Conservation (phyloP, 2,113 vertebrate genomes). For the Lampris incognitus region DNA sequence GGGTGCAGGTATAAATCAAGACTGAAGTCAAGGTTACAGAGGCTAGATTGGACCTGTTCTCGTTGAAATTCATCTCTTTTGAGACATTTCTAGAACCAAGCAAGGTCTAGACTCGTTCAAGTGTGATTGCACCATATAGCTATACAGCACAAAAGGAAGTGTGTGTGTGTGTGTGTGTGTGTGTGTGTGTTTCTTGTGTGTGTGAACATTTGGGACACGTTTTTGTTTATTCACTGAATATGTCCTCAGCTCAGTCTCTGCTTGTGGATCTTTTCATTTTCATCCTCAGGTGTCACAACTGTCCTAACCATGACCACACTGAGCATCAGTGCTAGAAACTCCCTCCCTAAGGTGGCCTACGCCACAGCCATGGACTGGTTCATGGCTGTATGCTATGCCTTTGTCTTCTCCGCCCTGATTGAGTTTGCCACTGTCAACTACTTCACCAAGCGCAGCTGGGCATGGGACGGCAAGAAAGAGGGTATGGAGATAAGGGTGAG, state of each 20-base stretch:
- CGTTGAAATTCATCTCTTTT: no score
- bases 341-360: slow-evolving; percentile 97
- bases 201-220: not conserved
- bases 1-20: no score
- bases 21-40: no score
- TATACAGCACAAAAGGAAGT: no score
- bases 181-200: not conserved
- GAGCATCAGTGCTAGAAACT: slow-evolving; percentile 99
- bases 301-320: slow-evolving; percentile 99
- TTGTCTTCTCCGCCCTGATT: slow-evolving; percentile 99
- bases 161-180: not conserved
- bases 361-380: slow-evolving; percentile 99
- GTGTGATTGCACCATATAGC: no score
- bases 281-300: slow-evolving; percentile 93
- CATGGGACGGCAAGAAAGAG: slow-evolving; percentile 99
- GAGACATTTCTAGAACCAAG: no score
- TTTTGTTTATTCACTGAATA: not conserved
- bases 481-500: slow-evolving; percentile 95
- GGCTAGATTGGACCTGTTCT: no score
- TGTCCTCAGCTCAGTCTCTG: not conserved
- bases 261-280: slow-evolving; percentile 45
- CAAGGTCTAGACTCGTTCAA: no score
- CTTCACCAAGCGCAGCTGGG: slow-evolving; percentile 99
- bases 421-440: slow-evolving; percentile 99
- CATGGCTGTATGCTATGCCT: slow-evolving; percentile 99